phyloP scores from a whole-genome alignment of 2,888 invertebrate species.

The Drosophila merina region DNA sequence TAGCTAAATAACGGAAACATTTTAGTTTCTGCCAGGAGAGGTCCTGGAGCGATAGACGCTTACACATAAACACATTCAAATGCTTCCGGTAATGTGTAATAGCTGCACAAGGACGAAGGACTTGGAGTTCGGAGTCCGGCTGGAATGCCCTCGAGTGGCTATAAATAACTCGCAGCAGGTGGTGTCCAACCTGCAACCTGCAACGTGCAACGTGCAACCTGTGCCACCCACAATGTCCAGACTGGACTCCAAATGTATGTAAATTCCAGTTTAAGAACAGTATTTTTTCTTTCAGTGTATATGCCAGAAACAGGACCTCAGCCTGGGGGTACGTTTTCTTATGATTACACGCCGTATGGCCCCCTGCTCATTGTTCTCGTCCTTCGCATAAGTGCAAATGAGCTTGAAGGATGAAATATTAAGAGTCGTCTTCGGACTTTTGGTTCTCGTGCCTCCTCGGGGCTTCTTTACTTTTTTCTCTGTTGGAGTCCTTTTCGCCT shows the following conservation, averaged over 20 bases:
- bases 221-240: constrained; percentile 17
- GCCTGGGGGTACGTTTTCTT: constrained; percentile 42
- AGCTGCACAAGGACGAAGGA: constrained; percentile 59
- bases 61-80: constrained; percentile 75
- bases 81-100: constrained; percentile 74
- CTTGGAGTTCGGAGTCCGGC: no score
- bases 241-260: not conserved
- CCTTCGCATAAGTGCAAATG: constrained; percentile 70
- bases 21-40: constrained; percentile 63
- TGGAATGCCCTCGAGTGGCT: constrained; percentile 71
- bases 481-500: not conserved
- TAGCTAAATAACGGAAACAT: constrained; percentile 78
- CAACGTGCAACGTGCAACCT: not conserved
- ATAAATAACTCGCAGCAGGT: constrained; percentile 81
- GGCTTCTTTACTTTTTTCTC: not conserved
- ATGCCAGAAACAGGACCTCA: constrained; percentile 1
- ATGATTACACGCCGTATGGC: constrained; percentile 54
- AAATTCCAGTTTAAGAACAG: not conserved
- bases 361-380: not conserved
- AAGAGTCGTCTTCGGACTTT: constrained; percentile 59
- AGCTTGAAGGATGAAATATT: constrained; percentile 81
- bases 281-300: not conserved
- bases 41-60: constrained; percentile 59
- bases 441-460: constrained; percentile 5
- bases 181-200: constrained; percentile 41